These are phyloP conservation scores for Luehdorfia chinensis DNA, from an alignment of 1,140 invertebrate genomes.

Conservation along the genomic window DNA sequence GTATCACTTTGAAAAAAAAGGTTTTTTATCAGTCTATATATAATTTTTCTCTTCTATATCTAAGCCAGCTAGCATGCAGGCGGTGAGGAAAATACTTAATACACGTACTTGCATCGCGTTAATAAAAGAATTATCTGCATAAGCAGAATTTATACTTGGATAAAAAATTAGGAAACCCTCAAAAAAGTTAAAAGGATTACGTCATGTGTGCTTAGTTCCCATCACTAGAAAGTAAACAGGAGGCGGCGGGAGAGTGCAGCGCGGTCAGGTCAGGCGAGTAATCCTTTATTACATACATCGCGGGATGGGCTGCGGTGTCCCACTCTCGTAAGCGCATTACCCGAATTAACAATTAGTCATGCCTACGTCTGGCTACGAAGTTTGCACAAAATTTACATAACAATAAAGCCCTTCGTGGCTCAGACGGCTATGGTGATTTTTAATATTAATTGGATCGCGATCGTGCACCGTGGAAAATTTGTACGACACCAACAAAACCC, in stretches of 20 bases:
- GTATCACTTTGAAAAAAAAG: too few species aligned
- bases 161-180: too few species aligned
- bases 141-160: too few species aligned
- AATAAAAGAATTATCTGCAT: too few species aligned
- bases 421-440: constrained; percentile 59
- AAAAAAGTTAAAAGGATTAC: constrained; percentile 13
- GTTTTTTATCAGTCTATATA: too few species aligned
- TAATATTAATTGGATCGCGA: constrained; percentile 72
- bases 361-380: constrained; percentile 63
- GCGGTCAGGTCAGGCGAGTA: constrained; percentile 50
- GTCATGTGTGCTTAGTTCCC: constrained; percentile 12
- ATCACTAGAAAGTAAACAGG: constrained; percentile 23
- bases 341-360: constrained; percentile 76
- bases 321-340: constrained; percentile 71
- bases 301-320: constrained; percentile 42
- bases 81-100: too few species aligned
- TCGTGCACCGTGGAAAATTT: constrained; percentile 63
- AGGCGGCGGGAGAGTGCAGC: constrained; percentile 18
- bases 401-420: constrained; percentile 62
- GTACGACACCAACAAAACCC: constrained; percentile 34
- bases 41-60: too few species aligned
- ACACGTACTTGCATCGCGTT: too few species aligned
- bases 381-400: constrained; percentile 75
- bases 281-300: constrained; percentile 56
- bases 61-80: too few species aligned